A percentile compares a stretch with the other conserved stretches of the same genome.
phyloP scores from a whole-genome alignment of 2,888 invertebrate species.

The Drosophila kokeensis region DNA sequence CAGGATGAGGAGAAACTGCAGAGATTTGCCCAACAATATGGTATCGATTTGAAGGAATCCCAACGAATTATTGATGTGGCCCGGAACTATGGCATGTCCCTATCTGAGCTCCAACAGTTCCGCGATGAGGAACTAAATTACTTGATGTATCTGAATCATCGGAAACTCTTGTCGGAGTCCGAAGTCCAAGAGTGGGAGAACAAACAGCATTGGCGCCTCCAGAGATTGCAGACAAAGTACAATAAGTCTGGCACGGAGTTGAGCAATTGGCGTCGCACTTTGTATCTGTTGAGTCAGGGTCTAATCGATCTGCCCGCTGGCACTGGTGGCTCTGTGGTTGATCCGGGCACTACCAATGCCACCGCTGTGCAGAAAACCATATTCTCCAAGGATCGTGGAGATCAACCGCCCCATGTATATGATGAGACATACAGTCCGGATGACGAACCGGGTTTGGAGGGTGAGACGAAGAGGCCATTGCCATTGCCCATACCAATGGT shows the following conservation, averaged over 20 bases:
- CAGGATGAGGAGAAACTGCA: constrained; percentile 67
- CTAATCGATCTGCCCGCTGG: constrained; percentile 68
- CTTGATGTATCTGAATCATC: constrained; percentile 76
- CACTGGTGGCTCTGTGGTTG: constrained; percentile 68
- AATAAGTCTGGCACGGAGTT: constrained; percentile 69
- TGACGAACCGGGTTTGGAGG: constrained; percentile 81
- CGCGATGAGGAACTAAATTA: constrained; percentile 79
- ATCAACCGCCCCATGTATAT: constrained; percentile 84
- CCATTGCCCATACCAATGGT: constrained; percentile 28
- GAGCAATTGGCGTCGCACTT: constrained; percentile 78
- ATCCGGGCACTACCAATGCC: constrained; percentile 68
- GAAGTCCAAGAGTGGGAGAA: constrained; percentile 68
- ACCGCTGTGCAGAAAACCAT: constrained; percentile 63
- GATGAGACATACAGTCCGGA: constrained; percentile 80
- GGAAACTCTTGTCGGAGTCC: constrained; percentile 58
- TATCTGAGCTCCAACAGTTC: constrained; percentile 80
- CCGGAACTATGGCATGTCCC: constrained; percentile 72
- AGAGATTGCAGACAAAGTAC: constrained; percentile 61
- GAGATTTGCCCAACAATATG: constrained; percentile 65
- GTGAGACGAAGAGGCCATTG: constrained; percentile 53
- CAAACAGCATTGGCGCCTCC: constrained; percentile 67
- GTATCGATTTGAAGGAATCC: constrained; percentile 73
- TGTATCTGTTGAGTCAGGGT: constrained; percentile 81
- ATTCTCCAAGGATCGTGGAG: constrained; percentile 83
- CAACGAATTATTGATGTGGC: constrained; percentile 77